These are phyloP conservation scores for Galeruca laticollis DNA, from an alignment of 2,888 invertebrate genomes.

Conservation along the genomic window DNA sequence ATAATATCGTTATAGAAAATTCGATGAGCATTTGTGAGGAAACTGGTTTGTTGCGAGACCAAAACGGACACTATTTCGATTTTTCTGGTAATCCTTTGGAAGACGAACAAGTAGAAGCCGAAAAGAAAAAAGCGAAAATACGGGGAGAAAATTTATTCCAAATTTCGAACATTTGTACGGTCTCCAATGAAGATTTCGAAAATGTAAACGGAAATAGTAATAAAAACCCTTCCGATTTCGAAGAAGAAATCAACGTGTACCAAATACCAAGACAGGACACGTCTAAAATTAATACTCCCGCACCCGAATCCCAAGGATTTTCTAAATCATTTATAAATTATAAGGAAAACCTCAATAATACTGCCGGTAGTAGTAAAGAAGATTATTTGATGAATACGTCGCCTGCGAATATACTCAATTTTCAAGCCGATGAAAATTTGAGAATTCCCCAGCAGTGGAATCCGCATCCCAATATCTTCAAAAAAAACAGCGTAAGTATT, in stretches of 20 bases:
- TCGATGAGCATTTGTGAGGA: slow-evolving; percentile 25
- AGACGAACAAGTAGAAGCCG: slow-evolving; percentile 30
- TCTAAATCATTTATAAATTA: no score
- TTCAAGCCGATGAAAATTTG: slow-evolving; percentile 15
- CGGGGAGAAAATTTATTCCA: slow-evolving; percentile 22
- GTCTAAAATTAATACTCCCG: background rate
- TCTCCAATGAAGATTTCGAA: slow-evolving; percentile 14
- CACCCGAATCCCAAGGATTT: background rate
- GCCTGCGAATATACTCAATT: slow-evolving; percentile 17
- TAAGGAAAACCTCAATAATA: no score
- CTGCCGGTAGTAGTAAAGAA: no score
- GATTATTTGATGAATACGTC: background rate
- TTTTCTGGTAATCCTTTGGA: slow-evolving; percentile 19
- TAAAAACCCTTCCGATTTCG: background rate
- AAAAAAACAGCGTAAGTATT: background rate
- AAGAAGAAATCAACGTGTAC: slow-evolving; percentile 10
- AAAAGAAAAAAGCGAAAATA: slow-evolving; percentile 22
- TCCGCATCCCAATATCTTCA: background rate
- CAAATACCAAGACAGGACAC: slow-evolving; percentile 1
- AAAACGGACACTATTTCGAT: slow-evolving; percentile 26
- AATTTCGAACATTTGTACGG: slow-evolving; percentile 29
- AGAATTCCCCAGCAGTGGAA: slow-evolving; percentile 8
- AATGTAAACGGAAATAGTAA: background rate
- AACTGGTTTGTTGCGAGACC: slow-evolving; percentile 24
- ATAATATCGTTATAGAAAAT: background rate